Evolutionary conservation across 92 coral and sea anemone genomes (phyloP).

Genomic region (Phenganax marumi): DNA sequence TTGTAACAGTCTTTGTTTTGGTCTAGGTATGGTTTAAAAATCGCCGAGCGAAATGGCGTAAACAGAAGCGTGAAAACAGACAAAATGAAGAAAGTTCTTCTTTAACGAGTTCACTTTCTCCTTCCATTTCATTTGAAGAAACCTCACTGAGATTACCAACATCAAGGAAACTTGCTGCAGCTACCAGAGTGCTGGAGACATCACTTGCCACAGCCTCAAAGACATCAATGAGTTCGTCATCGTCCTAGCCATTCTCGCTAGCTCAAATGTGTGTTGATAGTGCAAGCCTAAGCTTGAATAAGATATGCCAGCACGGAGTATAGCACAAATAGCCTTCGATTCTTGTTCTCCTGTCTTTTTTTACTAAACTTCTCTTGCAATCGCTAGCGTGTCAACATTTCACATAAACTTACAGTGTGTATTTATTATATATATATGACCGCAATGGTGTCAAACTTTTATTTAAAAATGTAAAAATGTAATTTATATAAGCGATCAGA

Average conservation of each 20-base stretch:
- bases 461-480: constrained; percentile 33
- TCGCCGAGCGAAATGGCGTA: constrained; percentile 98
- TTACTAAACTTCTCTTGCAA: constrained; percentile 1
- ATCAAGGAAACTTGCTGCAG: constrained; percentile 8
- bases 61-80: constrained; percentile 76
- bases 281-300: too few relatives aligned
- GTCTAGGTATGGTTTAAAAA: constrained; percentile 96
- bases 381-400: not conserved
- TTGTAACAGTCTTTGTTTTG: not conserved
- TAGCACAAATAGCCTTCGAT: not conserved
- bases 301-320: too few relatives aligned
- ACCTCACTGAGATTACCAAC: constrained; percentile 20
- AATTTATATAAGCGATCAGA: not conserved
- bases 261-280: too few relatives aligned
- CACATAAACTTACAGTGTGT: not conserved
- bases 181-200: not conserved
- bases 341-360: not conserved
- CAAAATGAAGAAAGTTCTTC: constrained; percentile 22
- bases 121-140: constrained; percentile 30
- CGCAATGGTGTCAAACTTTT: not conserved
- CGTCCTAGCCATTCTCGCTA: not conserved
- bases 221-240: too few relatives aligned
- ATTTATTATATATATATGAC: not conserved
- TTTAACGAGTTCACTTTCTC: constrained; percentile 1
- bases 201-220: not conserved